Percentiles rank a stretch among this genome's conserved stretches.
Conservation (phyloP, 2,888 invertebrate species). For the Catocala sponsa region DNA sequence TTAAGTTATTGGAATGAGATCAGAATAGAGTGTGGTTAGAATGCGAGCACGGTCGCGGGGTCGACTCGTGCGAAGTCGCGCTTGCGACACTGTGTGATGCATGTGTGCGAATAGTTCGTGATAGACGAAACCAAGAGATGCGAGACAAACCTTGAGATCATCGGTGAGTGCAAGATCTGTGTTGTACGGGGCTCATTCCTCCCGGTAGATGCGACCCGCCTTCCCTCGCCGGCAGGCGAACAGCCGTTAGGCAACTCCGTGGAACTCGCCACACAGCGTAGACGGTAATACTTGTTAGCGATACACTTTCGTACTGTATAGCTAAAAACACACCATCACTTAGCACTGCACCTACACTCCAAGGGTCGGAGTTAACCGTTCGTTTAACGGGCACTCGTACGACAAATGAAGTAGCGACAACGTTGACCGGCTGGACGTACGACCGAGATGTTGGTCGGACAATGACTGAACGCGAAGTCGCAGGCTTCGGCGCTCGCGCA, state of each 20-base stretch:
- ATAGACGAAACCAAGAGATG: slow-evolving; percentile 50
- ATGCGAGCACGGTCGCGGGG: slow-evolving; percentile 73
- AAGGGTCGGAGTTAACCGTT: slow-evolving; percentile 76
- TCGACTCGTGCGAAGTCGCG: slow-evolving; percentile 72
- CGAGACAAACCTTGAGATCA: slow-evolving; percentile 86
- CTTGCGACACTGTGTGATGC: slow-evolving; percentile 70
- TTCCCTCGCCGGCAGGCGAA: slow-evolving; percentile 84
- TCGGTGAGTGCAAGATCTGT: slow-evolving; percentile 84
- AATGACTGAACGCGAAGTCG: slow-evolving; percentile 79
- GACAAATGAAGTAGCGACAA: slow-evolving; percentile 79
- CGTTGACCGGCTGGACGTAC: slow-evolving; percentile 74
- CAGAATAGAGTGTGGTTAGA: slow-evolving; percentile 74
- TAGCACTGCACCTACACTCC: slow-evolving; percentile 83
- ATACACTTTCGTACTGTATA: slow-evolving; percentile 84
- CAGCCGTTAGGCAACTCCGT: slow-evolving; percentile 82
- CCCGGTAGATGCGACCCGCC: slow-evolving; percentile 82
- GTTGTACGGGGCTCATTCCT: slow-evolving; percentile 87
- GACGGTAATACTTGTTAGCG: slow-evolving; percentile 81
- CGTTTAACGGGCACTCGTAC: slow-evolving; percentile 79
- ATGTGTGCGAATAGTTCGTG: slow-evolving; percentile 20
- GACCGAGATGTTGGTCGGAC: slow-evolving; percentile 83
- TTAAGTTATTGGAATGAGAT: slow-evolving; percentile 71
- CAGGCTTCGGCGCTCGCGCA: slow-evolving; percentile 78
- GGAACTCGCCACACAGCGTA: slow-evolving; percentile 75
- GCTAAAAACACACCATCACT: slow-evolving; percentile 87